These are phyloP conservation scores for Strigamia maritima DNA, from an alignment of 2,888 invertebrate genomes.

Conservation along the genomic window DNA sequence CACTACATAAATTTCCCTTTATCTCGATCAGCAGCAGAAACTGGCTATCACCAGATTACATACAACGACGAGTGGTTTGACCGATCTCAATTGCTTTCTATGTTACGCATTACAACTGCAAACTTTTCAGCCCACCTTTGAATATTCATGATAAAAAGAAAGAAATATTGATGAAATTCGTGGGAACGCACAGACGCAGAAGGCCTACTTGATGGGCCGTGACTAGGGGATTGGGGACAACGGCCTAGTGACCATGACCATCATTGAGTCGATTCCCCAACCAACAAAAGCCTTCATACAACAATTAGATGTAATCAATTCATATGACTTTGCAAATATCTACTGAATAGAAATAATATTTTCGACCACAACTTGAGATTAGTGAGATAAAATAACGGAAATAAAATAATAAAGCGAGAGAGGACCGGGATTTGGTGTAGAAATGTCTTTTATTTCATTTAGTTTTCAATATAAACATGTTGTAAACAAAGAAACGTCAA, in stretches of 20 bases:
- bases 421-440: too few relatives aligned
- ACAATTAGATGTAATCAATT: background rate
- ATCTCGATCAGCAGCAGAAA: conserved; percentile 29
- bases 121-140: background rate
- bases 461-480: too few relatives aligned
- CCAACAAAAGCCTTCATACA: background rate
- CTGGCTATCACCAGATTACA: conserved; percentile 29
- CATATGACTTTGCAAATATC: background rate
- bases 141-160: background rate
- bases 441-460: too few relatives aligned
- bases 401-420: background rate
- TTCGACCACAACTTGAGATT: background rate
- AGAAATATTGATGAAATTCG: conserved; percentile 2
- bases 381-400: background rate
- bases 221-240: conserved; percentile 6
- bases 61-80: conserved; percentile 17
- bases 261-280: background rate
- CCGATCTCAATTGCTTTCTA: conserved; percentile 23
- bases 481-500: too few relatives aligned
- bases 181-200: background rate
- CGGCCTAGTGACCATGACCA: background rate
- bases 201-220: background rate
- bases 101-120: background rate
- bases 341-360: background rate
- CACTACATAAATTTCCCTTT: conserved; percentile 27